These are phyloP conservation scores for Recurvirostra avosetta DNA, from an alignment of 2,113 vertebrate species.

Conservation along the genomic window DNA sequence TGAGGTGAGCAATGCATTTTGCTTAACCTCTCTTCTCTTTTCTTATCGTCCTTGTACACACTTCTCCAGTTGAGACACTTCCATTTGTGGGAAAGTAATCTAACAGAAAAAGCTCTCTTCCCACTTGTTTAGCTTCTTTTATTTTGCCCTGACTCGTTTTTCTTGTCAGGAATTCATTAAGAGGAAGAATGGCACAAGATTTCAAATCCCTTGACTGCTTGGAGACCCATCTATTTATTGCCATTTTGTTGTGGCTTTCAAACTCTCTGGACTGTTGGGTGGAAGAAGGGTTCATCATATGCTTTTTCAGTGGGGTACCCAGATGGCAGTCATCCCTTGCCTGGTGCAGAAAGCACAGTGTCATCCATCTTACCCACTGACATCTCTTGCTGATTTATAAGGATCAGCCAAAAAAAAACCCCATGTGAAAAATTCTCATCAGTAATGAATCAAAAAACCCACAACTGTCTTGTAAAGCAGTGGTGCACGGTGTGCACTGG, in stretches of 20 bases:
- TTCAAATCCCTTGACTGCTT: neutral
- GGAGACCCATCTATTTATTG: neutral
- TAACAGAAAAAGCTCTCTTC: neutral
- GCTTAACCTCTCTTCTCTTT: neutral
- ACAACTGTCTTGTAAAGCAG: neutral
- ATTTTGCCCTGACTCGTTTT: neutral
- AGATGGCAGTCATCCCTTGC: neutral
- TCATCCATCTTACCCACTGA: neutral
- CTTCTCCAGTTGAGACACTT: neutral
- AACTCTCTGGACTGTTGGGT: neutral
- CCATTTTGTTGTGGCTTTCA: neutral
- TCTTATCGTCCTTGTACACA: neutral
- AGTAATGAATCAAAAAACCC: neutral
- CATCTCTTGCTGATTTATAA: neutral
- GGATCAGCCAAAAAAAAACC: neutral
- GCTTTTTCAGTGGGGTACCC: neutral
- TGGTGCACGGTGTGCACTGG: rapidly evolving
- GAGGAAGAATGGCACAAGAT: neutral
- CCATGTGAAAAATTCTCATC: neutral
- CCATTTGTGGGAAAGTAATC: neutral
- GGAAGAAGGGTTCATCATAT: neutral
- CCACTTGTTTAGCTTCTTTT: neutral
- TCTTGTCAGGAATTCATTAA: neutral
- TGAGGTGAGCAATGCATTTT: neutral
- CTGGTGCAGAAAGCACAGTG: neutral